Conservation (phyloP, 2,113 vertebrate genomes). For the Gambusia affinis region DNA sequence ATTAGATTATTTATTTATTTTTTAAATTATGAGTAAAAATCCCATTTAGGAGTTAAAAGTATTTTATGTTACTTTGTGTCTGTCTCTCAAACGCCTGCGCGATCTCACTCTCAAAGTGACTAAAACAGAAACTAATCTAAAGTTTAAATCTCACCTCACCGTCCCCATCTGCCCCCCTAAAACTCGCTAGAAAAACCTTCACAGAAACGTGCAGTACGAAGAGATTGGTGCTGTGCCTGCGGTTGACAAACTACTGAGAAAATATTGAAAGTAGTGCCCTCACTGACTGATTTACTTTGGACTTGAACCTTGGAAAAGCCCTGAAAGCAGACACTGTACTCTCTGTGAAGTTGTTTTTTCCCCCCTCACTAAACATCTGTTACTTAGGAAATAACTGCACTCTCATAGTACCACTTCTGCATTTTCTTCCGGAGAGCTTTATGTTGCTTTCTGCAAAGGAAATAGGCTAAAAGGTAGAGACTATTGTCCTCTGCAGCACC, state of each 20-base stretch:
- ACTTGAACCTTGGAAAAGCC: conserved; percentile 51
- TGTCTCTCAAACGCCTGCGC: not conserved
- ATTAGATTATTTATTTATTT: too few species aligned
- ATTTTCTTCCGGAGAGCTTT: not conserved
- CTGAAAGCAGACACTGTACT: conserved; percentile 58
- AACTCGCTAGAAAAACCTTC: not conserved
- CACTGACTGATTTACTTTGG: conserved; percentile 52
- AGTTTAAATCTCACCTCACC: not conserved
- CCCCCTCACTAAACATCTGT: not conserved
- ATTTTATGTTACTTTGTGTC: not conserved
- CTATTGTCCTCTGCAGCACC: not conserved
- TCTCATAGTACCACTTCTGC: conserved; percentile 48
- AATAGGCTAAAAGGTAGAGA: not conserved
- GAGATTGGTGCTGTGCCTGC: not conserved
- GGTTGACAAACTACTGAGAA: conserved; percentile 12
- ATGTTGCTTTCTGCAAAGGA: not conserved
- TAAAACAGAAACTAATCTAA: not conserved
- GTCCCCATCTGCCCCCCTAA: not conserved
- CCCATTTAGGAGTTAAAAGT: accelerated
- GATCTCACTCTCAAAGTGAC: not conserved
- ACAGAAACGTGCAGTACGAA: not conserved
- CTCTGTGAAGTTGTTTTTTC: conserved; percentile 21
- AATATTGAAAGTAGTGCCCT: conserved; percentile 28
- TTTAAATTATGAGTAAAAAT: not conserved
- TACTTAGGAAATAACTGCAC: conserved; percentile 13